Base-by-base conservation (phyloP, 2,113 vertebrate species). In the Lonchura striata region DNA sequence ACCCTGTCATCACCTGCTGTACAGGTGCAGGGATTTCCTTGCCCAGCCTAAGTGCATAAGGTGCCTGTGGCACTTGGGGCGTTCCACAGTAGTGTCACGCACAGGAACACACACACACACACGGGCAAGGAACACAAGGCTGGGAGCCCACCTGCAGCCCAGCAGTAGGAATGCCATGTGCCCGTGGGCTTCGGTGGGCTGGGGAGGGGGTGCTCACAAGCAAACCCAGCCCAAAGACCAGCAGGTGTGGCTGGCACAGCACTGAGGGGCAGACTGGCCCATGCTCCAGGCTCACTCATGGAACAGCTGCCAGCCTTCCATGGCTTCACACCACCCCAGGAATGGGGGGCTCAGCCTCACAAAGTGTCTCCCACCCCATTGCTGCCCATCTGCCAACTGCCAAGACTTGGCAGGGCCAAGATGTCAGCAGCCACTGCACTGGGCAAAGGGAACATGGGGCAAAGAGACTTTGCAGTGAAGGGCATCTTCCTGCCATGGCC, bases 161-260 rank as follows among this genome's bases (percentile, higher is more conserved):
- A 35, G 37, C 35, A 30, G 23, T 2, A 22, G 24, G 37, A 28
- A 44, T 37, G 52, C 25, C 0, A 0, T 17, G 30, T 28, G 21
- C 44, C 54, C 5, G 0, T 0, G 11, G 37, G 21, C n/a, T 42
- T 13, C 0, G 0, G 21, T 11, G 46, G n/a, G 50, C 35, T 27
- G 23, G 37, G 27, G n/a, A 15, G 6, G 9, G 27, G 13, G 2
- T 19, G 37, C 19, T 46, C 5, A 22, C 27, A 41, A 46, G 15
- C 13, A 47, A 41, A 21, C 4, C 10, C 11, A 57, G 47, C 42
- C 65, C 44, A 23, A 31, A 59, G 64, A n/a, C 8, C 7, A 10
- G 64, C 49, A 28, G 24, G 23, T 28, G 46, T 10, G 10, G 39
- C 27, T 19, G 31, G 57, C 53, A 90, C 19, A 63, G 39, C n/a